Percentiles rank a stretch among this genome's conserved stretches.
Evolutionary conservation across 2,113 vertebrate species (phyloP).

Genomic region (Damaliscus lunatus): DNA sequence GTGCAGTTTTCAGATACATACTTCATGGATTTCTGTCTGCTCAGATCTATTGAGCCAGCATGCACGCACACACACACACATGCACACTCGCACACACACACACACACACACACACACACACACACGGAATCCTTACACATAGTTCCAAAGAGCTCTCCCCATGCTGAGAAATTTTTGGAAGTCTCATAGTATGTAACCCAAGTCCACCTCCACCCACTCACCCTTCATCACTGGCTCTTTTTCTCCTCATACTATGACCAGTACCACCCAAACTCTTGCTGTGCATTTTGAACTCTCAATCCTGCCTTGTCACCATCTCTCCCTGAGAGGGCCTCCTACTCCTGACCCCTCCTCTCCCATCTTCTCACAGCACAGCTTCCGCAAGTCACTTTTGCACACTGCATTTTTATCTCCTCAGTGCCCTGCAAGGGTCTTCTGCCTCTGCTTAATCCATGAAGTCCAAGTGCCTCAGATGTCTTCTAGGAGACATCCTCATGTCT

Average conservation of each 20-base stretch:
- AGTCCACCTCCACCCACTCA: neutral
- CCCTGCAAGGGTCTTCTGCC: neutral
- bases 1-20: neutral
- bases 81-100: neutral
- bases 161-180: neutral
- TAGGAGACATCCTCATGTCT: neutral
- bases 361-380: neutral
- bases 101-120: neutral
- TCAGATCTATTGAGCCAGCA: neutral
- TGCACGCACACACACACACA: no score
- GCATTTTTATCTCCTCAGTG: neutral
- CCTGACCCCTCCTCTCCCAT: no score
- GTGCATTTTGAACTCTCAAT: neutral
- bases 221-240: neutral
- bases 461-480: neutral
- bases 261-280: neutral
- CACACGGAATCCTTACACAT: neutral
- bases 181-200: neutral
- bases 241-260: rapidly evolving
- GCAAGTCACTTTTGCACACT: neutral
- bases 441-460: neutral
- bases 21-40: neutral
- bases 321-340: neutral
- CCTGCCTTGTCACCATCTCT: neutral
- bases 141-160: neutral